Evolutionary conservation across 53 echinoderm and acorn worm species (phyloP), one percentile per base, ranked within the genome.

Genomic region (Holothuria scabra): DNA sequence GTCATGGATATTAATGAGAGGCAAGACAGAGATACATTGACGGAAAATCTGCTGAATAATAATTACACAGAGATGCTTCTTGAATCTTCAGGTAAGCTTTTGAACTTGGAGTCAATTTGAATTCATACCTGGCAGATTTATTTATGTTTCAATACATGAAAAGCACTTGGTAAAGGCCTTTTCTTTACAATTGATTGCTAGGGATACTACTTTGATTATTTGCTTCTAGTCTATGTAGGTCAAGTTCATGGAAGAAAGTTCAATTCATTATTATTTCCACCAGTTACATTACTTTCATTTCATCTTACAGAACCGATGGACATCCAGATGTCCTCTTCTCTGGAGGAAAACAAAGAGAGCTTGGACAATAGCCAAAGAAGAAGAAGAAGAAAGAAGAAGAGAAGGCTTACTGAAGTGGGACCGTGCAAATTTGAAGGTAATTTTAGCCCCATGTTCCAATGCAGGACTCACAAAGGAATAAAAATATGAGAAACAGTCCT

Each of bases 391-490:
- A 90, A 87, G 90, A 96, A 96, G 90, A 96, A 95, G 88, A 92
- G 89, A 90, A 91, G 96, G 35, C 63, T 87, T 18, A 91, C 95
- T n/a, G 83, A 86, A 38, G 87, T 93, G 13, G 89, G 89, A 87
- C 96, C 93, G 78, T 93, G 91, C 82, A 96, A 89, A 81, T 96
- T 93, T 90, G 91, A 96, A 91, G 96, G 96, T 96, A 84, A 85
- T 62, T 2, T 8, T 9, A 24, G n/a, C 22, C 0, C 2, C 13
- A 37, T 18, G 23, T 16, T 12, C 16, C 30, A 71, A 30, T 7
- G n/a, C 16, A 12, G 1, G 25, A 22, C 44, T 38, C 24, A 0
- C 34, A 44, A 65, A 33, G 16, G 11, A 29, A 31, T 9, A 29
- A 28, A 23, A 8, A 16, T 1, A 52, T 16, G 18, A 52, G 18